Base-by-base conservation (phyloP, 2,113 vertebrate genomes). In the Platycercus adscitus region DNA sequence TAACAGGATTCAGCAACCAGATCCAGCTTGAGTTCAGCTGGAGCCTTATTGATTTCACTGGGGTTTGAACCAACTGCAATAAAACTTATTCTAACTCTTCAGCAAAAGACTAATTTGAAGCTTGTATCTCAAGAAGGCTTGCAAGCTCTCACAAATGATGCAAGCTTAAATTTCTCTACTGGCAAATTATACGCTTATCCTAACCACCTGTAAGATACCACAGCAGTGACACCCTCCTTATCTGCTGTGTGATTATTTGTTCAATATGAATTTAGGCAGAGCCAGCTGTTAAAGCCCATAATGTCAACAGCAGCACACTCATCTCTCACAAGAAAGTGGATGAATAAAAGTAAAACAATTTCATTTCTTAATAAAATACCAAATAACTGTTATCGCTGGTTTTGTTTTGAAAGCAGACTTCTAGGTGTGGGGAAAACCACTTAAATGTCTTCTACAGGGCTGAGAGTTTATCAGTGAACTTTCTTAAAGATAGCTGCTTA, bases 391-490 rank as follows among this genome's bases (percentile, higher is more conserved):
- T 82, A 61, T 29, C 1, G 0, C 14, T 46, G 35, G 17, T 21
- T 85, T 79, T 63, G 21, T 70, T 93, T 78, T 75, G 37, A 81
- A 70, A 81, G 18, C 10, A 35, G 18, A 25, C 3, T 69, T 53
- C 31, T 1, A 56, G 19, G 44, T 13, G 21, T 19, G 25, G 5
- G 2, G 4, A 11, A 9, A 20, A 69, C 19, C 7, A 17, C 1
- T 28, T n/a, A 65, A 55, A n/a, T 73, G 61, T 16, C 37, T 76
- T 77, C 55, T 64, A 18, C 14, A n/a, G 20, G 49, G 20, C 46
- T 73, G 69, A 31, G 25, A 53, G 65, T 65, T 93, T 75, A 65
- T 70, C 78, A 66, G n/a, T 63, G 28, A 85, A 52, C 33, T 73
- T 86, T 63, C 43, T 68, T 63, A 23, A 69, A 73, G 28, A 60